phyloP scores from a whole-genome alignment of 1,140 invertebrate species.

The Branchinecta lindahli region DNA sequence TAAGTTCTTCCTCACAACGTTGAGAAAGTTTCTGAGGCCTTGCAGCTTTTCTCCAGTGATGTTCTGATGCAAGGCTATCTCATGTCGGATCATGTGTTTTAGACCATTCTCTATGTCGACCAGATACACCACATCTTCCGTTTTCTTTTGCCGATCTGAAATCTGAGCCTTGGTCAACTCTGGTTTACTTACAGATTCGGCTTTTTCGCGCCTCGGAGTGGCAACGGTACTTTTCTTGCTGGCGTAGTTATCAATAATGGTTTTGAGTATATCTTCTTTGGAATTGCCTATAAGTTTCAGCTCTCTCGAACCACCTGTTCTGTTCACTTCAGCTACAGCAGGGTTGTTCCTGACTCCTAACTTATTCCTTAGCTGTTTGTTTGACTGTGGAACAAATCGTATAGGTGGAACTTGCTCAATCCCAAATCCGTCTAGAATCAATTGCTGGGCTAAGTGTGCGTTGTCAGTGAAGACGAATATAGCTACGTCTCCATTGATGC shows the following conservation, averaged over 20 bases:
- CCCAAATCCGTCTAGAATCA: no score
- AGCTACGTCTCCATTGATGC: neutral
- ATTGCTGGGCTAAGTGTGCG: no score
- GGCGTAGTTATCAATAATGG: neutral
- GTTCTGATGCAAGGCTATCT: constrained; percentile 49
- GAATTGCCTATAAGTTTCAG: neutral
- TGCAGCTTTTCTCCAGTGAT: constrained; percentile 50
- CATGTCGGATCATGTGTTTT: constrained; percentile 57
- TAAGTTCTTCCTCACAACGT: constrained; percentile 51
- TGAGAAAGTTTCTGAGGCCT: constrained; percentile 54
- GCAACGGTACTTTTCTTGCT: neutral
- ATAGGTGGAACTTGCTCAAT: no score
- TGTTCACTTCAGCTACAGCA: no score
- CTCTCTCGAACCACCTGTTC: neutral
- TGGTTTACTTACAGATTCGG: neutral
- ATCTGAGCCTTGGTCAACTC: no score
- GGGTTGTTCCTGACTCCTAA: no score
- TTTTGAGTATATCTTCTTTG: neutral
- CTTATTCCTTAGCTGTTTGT: no score
- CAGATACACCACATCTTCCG: constrained; percentile 47
- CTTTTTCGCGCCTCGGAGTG: neutral
- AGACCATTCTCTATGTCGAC: constrained; percentile 70
- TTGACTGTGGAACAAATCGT: no score
- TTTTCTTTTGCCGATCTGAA: constrained; percentile 7
- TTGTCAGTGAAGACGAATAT: no score